Percentiles rank a stretch among this genome's conserved stretches.
These are phyloP conservation scores for Drosophila borealis DNA, from an alignment of 2,888 invertebrate species.

Conservation along the genomic window DNA sequence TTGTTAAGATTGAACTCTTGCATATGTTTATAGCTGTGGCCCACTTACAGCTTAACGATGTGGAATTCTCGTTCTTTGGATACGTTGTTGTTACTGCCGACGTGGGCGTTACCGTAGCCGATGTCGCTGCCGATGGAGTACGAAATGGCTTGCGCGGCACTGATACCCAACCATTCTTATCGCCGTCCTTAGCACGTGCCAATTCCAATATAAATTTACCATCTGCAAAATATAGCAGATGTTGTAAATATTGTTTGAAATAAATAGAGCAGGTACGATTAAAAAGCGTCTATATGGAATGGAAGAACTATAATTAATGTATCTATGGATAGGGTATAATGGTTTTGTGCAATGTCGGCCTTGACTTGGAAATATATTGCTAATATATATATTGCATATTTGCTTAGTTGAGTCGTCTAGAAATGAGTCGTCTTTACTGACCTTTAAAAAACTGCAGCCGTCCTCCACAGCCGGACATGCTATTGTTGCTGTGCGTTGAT, in stretches of 20 bases:
- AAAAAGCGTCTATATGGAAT: not conserved
- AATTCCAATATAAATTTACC: constrained; percentile 95
- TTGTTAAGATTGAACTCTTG: not conserved
- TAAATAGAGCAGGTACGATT: not conserved
- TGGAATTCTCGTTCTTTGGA: constrained; percentile 90
- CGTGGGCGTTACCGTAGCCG: constrained; percentile 86
- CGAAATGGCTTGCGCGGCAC: constrained; percentile 95
- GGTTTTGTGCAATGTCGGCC: too few species aligned
- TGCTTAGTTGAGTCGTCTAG: too few species aligned
- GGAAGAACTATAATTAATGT: not conserved
- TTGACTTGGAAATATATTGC: too few species aligned
- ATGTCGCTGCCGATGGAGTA: constrained; percentile 90
- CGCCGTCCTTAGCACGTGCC: constrained; percentile 91
- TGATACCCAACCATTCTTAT: constrained; percentile 94
- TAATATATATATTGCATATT: too few species aligned
- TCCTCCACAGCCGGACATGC: constrained; percentile 79
- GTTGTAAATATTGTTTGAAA: not conserved
- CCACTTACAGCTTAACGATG: constrained; percentile 91
- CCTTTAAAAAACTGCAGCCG: constrained; percentile 85
- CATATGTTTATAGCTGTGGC: not conserved
- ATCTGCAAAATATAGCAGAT: constrained; percentile 86
- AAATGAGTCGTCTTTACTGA: constrained; percentile 41
- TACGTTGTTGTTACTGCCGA: constrained; percentile 84
- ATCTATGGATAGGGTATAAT: not conserved
- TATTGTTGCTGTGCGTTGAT: constrained; percentile 67